Evolutionary conservation across 1,140 invertebrate species (phyloP).

Genomic region (Papilio xuthus): DNA sequence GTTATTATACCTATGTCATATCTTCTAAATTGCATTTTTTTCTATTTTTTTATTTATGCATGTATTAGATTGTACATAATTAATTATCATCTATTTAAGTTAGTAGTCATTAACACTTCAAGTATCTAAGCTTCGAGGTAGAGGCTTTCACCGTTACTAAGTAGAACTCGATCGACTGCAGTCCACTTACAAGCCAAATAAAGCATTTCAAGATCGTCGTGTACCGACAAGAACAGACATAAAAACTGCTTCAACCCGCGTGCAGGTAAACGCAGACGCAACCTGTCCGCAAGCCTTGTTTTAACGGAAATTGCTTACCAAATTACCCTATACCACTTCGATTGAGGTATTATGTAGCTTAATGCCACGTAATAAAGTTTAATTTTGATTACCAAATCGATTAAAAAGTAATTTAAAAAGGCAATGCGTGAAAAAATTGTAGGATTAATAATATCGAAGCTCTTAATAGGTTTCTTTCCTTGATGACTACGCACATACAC

Average conservation of each 20-base stretch:
- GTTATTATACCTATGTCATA: too few relatives aligned
- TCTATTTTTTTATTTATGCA: not conserved
- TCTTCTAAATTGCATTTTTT: too few relatives aligned
- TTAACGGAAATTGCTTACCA: constrained; percentile 68
- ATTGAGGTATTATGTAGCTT: constrained; percentile 37
- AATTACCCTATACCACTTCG: constrained; percentile 53
- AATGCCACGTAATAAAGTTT: not conserved
- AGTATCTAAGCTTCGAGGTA: constrained; percentile 10
- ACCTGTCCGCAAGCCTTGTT: constrained; percentile 60
- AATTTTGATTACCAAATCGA: not conserved
- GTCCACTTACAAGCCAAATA: constrained; percentile 55
- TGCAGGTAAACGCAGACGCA: constrained; percentile 65
- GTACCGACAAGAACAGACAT: constrained; percentile 47
- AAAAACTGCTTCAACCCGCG: constrained; percentile 55
- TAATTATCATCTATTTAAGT: not conserved
- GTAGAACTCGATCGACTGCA: constrained; percentile 42
- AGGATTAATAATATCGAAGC: constrained; percentile 7
- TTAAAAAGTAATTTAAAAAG: constrained; percentile 10
- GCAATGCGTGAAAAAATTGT: constrained; percentile 6
- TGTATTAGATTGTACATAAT: not conserved
- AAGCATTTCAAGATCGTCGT: constrained; percentile 45
- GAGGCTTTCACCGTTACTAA: constrained; percentile 46
- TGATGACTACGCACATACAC: not conserved
- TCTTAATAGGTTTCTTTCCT: constrained; percentile 9
- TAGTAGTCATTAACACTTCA: not conserved